Base-by-base conservation (phyloP, 2,888 invertebrate species). In the Orthosia gothica region DNA sequence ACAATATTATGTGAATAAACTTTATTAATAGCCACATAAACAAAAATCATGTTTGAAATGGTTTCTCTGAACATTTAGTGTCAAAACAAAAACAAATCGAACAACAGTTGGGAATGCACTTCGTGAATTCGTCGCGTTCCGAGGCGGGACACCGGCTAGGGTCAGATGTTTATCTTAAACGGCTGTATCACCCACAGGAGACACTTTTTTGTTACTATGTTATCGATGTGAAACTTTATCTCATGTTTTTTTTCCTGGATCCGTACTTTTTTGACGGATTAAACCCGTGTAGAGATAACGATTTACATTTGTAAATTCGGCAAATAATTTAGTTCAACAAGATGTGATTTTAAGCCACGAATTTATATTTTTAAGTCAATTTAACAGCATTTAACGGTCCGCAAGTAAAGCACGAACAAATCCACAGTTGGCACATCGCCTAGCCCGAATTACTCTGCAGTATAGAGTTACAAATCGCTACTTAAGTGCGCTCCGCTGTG, bases 101-200 rank as follows among this genome's bases (percentile, higher is more conserved):
- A 79, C 92, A 94, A 82, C 90, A 90, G 91, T 85, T 74, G 89
- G 91, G 95, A 93, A 95, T 94, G 94, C 93, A 89, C 92, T 88
- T 95, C 94, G 95, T 95, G 96, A 94, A 95, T 95, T 93, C 95
- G 92, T 93, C 90, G 95, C 94, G 93, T 93, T 94, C 94, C 94
- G 87, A 89, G 92, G 88, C 92, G 92, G 91, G 92, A 91, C 94
- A 89, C 92, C 91, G 86, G 92, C 91, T 90, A 91, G 94, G 96
- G 94, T 95, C 96, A 95, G 96, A 96, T 96, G 93, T 84, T 94
- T 96, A 96, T 96, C 96, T 95, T 95, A 95, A 96, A 95, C 95
- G 95, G 93, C 95, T 96, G 96, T 96, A 95, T 96, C 96, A 96
- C 95, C 94, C 94, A 91, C 93, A 87, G 92, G 94, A 95, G 95